Evolutionary conservation across 92 coral and sea anemone genomes (phyloP).

Genomic region (Galaxea fascicularis): DNA sequence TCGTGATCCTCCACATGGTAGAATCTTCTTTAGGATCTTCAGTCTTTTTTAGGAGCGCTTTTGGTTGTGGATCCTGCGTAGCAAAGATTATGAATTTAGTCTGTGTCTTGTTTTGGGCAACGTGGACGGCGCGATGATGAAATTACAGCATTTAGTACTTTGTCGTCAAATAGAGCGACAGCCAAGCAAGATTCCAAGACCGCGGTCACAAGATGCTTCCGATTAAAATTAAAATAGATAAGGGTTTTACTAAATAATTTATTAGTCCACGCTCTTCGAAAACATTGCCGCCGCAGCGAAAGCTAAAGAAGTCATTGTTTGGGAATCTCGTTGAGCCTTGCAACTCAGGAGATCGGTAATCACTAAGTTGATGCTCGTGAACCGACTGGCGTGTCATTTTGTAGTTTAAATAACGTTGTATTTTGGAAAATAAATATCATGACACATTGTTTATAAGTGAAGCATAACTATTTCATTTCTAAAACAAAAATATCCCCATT

Average conservation of each 20-base stretch:
- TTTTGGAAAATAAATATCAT: not conserved
- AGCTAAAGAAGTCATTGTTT: constrained; percentile 7
- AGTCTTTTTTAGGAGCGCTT: not conserved
- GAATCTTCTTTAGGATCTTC: constrained; percentile 15
- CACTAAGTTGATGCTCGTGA: not conserved
- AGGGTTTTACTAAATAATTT: constrained; percentile 36
- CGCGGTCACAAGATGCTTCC: constrained; percentile 2
- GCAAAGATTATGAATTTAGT: not conserved
- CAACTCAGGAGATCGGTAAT: not conserved
- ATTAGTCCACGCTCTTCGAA: constrained; percentile 5
- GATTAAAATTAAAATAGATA: constrained; percentile 16
- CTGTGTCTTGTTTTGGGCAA: not conserved
- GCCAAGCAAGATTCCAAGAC: constrained; percentile 9
- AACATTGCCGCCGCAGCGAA: not conserved
- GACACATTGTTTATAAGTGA: not conserved
- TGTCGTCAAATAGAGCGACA: not conserved
- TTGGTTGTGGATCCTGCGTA: constrained; percentile 17
- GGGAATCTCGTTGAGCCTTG: not conserved
- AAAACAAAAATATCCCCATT: constrained; percentile 1
- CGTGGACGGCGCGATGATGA: not conserved
- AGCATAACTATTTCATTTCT: not conserved
- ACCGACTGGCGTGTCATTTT: not conserved
- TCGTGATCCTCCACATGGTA: constrained; percentile 91
- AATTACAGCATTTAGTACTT: not conserved
- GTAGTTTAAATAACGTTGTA: not conserved